Conservation (phyloP, 2,888 invertebrate species). For the Pseudeuparius sepicola region DNA sequence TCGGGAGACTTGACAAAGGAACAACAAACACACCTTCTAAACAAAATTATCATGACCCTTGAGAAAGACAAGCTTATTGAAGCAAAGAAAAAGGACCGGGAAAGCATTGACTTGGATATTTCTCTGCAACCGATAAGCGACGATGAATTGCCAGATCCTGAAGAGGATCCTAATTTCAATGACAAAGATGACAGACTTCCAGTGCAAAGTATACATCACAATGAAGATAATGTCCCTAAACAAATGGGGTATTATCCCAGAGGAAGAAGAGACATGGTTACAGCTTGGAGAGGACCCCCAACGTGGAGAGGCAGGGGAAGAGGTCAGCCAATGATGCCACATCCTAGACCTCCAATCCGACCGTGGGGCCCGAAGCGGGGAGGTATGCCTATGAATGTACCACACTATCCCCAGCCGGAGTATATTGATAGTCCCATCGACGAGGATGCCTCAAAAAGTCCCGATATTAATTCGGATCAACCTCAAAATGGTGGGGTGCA, state of each 20-base stretch:
- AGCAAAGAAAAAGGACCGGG: slow-evolving; percentile 61
- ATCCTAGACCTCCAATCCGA: slow-evolving; percentile 21
- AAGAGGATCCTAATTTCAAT: slow-evolving; percentile 26
- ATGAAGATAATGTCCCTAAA: slow-evolving; percentile 9
- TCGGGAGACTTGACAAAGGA: slow-evolving; percentile 64
- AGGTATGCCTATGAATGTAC: slow-evolving; percentile 1
- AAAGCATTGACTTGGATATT: slow-evolving; percentile 40
- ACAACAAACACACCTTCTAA: slow-evolving; percentile 65
- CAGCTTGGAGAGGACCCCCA: slow-evolving; percentile 14
- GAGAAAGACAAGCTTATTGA: slow-evolving; percentile 68
- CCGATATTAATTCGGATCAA: slow-evolving; percentile 7
- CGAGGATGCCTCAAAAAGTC: slow-evolving; percentile 22
- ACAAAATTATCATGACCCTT: slow-evolving; percentile 67
- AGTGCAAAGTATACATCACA: slow-evolving; percentile 10
- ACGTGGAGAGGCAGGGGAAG: slow-evolving; percentile 17
- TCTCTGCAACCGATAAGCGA: slow-evolving; percentile 37
- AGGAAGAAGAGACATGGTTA: slow-evolving; percentile 9
- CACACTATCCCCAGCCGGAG: slow-evolving; percentile 1
- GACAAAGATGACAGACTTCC: slow-evolving; percentile 26
- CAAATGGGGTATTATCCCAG: slow-evolving; percentile 17
- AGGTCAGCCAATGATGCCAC: slow-evolving; percentile 19
- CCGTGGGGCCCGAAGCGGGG: slow-evolving; percentile 25
- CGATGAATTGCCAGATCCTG: slow-evolving; percentile 34
- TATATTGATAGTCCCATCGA: slow-evolving; percentile 10
- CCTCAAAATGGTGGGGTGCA: slow-evolving; percentile 36